Percentiles rank a stretch among this genome's conserved stretches.
phyloP scores from a whole-genome alignment of 2,113 vertebrate genomes.

The Actenoides hombroni region DNA sequence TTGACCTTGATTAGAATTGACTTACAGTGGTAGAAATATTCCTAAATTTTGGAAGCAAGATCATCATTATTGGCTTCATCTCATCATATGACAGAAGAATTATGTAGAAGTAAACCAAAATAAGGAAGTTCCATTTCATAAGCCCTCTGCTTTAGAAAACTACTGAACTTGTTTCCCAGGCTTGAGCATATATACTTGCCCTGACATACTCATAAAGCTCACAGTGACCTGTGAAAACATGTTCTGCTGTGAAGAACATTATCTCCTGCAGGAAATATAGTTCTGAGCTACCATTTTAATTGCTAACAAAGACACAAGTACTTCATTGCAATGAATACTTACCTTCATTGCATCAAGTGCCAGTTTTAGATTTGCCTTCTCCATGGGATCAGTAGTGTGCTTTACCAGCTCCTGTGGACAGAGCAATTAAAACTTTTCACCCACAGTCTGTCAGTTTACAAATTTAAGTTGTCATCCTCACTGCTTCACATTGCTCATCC shows the following conservation, averaged over 20 bases:
- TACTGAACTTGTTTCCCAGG: not conserved
- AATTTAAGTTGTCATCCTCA: not conserved
- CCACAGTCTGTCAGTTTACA: not conserved
- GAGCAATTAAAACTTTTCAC: not conserved
- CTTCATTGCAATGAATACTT: not conserved
- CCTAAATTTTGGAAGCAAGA: not conserved
- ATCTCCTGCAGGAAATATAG: not conserved
- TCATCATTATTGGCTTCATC: not conserved
- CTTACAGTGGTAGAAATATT: not conserved
- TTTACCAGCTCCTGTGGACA: slow-evolving; percentile 89
- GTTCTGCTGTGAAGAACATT: not conserved
- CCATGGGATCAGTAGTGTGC: slow-evolving; percentile 85
- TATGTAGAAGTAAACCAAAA: not conserved
- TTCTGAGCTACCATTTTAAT: not conserved
- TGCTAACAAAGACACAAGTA: not conserved
- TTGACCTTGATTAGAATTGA: not conserved
- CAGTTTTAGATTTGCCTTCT: slow-evolving; percentile 88
- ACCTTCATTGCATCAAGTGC: slow-evolving; percentile 98
- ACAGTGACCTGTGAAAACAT: not conserved
- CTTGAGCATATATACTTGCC: not conserved
- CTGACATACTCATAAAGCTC: not conserved
- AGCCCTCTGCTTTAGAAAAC: not conserved
- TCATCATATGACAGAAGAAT: not conserved
- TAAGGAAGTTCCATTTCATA: not conserved
- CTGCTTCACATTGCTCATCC: not conserved